These are phyloP conservation scores for Manis pentadactyla DNA, from an alignment of 2,797 vertebrate genomes.

Conservation along the genomic window DNA sequence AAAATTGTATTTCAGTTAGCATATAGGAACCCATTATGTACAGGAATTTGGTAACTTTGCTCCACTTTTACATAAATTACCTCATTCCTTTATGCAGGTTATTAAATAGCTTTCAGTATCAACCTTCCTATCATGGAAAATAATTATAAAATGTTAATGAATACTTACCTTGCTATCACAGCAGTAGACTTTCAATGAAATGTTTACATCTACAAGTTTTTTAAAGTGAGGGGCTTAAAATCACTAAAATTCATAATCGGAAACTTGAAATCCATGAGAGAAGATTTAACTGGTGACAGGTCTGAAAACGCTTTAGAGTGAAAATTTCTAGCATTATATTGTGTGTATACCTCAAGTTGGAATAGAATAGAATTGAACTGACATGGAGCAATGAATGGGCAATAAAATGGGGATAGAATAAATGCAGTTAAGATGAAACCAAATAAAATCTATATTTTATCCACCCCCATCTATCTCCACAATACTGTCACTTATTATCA, in stretches of 20 bases:
- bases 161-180: not conserved
- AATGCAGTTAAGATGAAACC: slow-evolving; percentile 62
- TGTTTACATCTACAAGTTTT: slow-evolving; percentile 5
- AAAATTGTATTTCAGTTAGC: slow-evolving; percentile 28
- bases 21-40: not conserved
- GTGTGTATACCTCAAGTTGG: slow-evolving; percentile 59
- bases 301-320: slow-evolving; percentile 61
- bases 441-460: slow-evolving; percentile 64
- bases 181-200: slow-evolving; percentile 19
- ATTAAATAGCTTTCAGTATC: slow-evolving; percentile 37
- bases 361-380: slow-evolving; percentile 65
- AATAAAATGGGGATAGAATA: slow-evolving; percentile 58
- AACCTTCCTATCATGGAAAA: not conserved
- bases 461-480: slow-evolving; percentile 15
- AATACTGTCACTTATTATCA: not conserved
- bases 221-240: not conserved
- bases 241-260: slow-evolving; percentile 7
- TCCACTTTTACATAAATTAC: not conserved
- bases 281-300: slow-evolving; percentile 54
- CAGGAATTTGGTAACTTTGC: not conserved
- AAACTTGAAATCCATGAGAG: slow-evolving; percentile 26
- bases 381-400: slow-evolving; percentile 58
- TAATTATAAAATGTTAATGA: slow-evolving; percentile 24
- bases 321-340: slow-evolving; percentile 55
- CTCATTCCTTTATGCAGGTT: not conserved